Percentiles rank a stretch among this genome's conserved stretches.
These are phyloP conservation scores for Oryzaephilus surinamensis DNA, from an alignment of 1,140 invertebrate species.

Conservation along the genomic window DNA sequence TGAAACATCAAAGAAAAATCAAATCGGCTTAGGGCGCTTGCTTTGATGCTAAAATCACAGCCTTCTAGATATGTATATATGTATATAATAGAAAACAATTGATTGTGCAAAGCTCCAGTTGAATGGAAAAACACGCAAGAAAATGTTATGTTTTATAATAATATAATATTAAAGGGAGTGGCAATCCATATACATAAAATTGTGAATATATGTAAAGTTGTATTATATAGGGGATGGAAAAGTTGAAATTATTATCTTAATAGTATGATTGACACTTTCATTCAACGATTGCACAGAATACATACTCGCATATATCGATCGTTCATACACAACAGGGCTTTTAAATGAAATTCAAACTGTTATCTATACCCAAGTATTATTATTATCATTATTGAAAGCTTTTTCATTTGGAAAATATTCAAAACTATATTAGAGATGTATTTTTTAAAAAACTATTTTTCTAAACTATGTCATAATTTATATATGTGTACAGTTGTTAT, in stretches of 20 bases:
- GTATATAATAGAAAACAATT: conserved; percentile 24
- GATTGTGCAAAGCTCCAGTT: no score
- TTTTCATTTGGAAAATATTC: no score
- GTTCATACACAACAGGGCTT: neutral
- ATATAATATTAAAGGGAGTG: conserved; percentile 5
- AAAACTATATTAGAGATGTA: no score
- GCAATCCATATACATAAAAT: no score
- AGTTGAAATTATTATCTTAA: conserved; percentile 23
- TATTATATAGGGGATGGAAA: conserved; percentile 3
- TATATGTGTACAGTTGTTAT: conserved; percentile 25
- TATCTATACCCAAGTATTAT: conserved; percentile 13
- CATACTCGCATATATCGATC: conserved; percentile 8
- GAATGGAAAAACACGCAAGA: conserved; percentile 16
- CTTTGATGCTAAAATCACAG: conserved; percentile 5
- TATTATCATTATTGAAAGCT: no score
- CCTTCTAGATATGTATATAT: conserved; percentile 8
- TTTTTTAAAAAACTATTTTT: no score
- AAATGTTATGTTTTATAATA: conserved; percentile 6
- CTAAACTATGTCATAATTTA: no score
- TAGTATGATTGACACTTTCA: conserved; percentile 24
- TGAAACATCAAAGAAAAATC: conserved; percentile 10
- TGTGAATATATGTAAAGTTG: no score
- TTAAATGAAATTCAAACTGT: conserved; percentile 24
- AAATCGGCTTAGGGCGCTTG: conserved; percentile 2
- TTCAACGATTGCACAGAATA: conserved; percentile 15